A percentile compares a stretch with the other conserved stretches of the same genome.
These are phyloP conservation scores for Nesometra sesokonis DNA, from an alignment of 35 echinoderm and acorn worm genomes.

Conservation along the genomic window DNA sequence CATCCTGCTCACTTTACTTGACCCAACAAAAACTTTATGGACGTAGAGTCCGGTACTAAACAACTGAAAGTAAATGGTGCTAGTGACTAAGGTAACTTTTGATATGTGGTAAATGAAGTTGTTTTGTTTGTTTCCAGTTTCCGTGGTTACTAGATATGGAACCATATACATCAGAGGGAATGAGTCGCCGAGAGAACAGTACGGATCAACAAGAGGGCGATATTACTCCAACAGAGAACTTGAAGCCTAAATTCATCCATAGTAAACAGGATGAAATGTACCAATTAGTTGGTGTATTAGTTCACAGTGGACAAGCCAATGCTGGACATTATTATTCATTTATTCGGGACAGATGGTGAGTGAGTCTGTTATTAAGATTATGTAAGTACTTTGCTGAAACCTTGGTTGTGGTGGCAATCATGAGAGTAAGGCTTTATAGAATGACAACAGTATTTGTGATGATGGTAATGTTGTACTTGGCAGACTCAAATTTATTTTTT, in stretches of 20 bases:
- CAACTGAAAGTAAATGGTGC: too few species aligned
- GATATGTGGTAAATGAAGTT: too few species aligned
- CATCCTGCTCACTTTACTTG: too few species aligned
- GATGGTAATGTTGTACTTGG: too few species aligned
- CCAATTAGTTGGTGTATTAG: constrained; percentile 80
- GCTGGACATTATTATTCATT: constrained; percentile 98
- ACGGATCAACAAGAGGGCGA: neutral
- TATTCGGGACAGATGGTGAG: constrained; percentile 88
- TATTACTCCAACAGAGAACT: neutral
- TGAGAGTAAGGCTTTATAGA: too few species aligned
- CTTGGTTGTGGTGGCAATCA: too few species aligned
- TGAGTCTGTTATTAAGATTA: neutral
- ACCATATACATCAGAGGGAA: constrained; percentile 75
- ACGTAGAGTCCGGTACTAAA: too few species aligned
- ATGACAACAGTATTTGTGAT: too few species aligned
- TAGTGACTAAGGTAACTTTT: too few species aligned
- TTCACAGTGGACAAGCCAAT: constrained; percentile 97
- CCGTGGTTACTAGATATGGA: constrained; percentile 99
- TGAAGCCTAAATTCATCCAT: constrained; percentile 35
- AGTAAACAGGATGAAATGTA: constrained; percentile 63
- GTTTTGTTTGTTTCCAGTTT: constrained; percentile 35
- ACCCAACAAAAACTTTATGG: too few species aligned
- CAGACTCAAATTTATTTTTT: too few species aligned
- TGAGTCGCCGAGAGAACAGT: constrained; percentile 45
- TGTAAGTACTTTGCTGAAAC: too few species aligned